These are phyloP conservation scores for Alexandromys fortis DNA, from an alignment of 2,113 vertebrate genomes.

Conservation along the genomic window DNA sequence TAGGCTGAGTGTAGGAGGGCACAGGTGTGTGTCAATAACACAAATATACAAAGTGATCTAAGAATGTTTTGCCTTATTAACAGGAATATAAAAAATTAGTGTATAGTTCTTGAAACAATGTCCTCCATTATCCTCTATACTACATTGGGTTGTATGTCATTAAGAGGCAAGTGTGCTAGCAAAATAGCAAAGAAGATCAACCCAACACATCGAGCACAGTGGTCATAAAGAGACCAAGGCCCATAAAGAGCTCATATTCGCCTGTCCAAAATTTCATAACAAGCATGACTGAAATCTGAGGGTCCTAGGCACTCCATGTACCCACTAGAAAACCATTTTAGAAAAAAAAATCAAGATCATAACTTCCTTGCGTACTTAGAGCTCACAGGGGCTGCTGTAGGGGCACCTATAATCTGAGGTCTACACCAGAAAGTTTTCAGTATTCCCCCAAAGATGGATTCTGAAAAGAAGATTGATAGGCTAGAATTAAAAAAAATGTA, in stretches of 20 bases:
- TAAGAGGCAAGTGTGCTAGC: not conserved
- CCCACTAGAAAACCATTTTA: not conserved
- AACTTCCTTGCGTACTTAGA: not conserved
- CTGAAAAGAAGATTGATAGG: slow-evolving; percentile 29
- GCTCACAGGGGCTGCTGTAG: not conserved
- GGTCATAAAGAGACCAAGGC: not conserved
- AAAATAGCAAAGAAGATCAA: not conserved
- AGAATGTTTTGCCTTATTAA: not conserved
- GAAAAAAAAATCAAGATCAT: not conserved
- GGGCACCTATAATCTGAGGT: not conserved
- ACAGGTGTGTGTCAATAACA: not conserved
- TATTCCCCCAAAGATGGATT: slow-evolving; percentile 11
- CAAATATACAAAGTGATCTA: not conserved
- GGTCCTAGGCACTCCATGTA: not conserved
- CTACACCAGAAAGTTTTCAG: not conserved
- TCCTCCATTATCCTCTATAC: not conserved
- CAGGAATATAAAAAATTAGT: not conserved
- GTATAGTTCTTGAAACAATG: not conserved
- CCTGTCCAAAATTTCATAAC: not conserved
- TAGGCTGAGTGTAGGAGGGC: not conserved
- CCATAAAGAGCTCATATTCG: not conserved
- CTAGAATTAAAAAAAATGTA: slow-evolving; percentile 25
- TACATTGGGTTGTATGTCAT: not conserved
- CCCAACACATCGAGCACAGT: not conserved
- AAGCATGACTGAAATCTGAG: not conserved